Evolutionary conservation across 2,888 invertebrate genomes (phyloP).

Genomic region (Abrostola triplasia): DNA sequence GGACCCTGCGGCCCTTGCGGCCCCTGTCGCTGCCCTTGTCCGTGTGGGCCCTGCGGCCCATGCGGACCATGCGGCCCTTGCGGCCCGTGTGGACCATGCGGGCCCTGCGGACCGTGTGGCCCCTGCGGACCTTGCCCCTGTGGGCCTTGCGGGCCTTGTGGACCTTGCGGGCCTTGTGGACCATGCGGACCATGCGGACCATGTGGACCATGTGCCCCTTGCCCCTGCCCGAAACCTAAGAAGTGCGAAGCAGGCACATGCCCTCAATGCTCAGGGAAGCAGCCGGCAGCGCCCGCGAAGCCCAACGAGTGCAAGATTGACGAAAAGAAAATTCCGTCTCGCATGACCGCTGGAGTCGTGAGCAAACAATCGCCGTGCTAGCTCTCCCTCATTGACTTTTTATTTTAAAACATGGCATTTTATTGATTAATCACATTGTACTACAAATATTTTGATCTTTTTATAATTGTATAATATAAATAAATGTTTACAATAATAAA

Average conservation of each 20-base stretch:
- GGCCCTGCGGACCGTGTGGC: conserved; percentile 53
- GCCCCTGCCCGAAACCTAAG: conserved; percentile 22
- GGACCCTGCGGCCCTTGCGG: conserved; percentile 60
- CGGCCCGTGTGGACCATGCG: conserved; percentile 55
- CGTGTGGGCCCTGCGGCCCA: conserved; percentile 44
- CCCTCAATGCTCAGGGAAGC: conserved; percentile 24
- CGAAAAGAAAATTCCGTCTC: conserved; percentile 53
- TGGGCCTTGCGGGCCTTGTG: conserved; percentile 52
- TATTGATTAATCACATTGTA: conserved; percentile 10
- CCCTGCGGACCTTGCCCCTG: conserved; percentile 53
- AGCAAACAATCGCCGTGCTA: conserved; percentile 42
- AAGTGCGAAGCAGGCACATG: conserved; percentile 31
- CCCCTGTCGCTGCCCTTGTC: conserved; percentile 51
- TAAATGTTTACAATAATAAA: conserved; percentile 52
- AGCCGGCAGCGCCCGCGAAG: conserved; percentile 3
- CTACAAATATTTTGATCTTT: conserved; percentile 4
- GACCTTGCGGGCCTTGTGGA: conserved; percentile 33
- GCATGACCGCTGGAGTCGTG: conserved; percentile 47
- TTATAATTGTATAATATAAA: conserved; percentile 18
- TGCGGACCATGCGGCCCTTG: conserved; percentile 59
- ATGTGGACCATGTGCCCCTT: conserved; percentile 29
- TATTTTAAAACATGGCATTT: background rate
- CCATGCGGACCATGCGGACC: conserved; percentile 53
- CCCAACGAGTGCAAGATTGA: conserved; percentile 56
- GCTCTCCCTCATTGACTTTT: background rate